A percentile compares a stretch with the other conserved stretches of the same genome.
phyloP scores from a whole-genome alignment of 2,797 vertebrate species.

The Lycodopsis pacificus region DNA sequence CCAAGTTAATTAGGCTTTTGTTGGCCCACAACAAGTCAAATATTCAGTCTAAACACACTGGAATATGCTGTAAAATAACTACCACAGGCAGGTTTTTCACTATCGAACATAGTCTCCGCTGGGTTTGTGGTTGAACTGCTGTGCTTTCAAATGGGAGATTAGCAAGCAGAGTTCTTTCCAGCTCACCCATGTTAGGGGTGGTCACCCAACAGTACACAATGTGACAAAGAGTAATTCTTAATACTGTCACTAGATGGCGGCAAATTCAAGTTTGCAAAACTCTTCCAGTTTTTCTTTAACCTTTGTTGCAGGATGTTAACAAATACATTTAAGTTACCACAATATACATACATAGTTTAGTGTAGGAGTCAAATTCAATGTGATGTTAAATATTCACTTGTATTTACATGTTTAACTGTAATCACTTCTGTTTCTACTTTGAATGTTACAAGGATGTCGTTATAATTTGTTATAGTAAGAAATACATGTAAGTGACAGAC shows the following conservation, averaged over 20 bases:
- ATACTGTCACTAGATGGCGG: slow-evolving; percentile 14
- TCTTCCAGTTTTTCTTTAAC: background rate
- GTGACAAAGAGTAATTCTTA: background rate
- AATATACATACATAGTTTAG: background rate
- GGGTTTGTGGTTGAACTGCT: background rate
- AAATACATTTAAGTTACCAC: background rate
- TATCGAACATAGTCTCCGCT: background rate
- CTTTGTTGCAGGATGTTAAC: background rate
- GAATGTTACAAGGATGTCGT: too few relatives aligned
- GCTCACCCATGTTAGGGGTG: background rate
- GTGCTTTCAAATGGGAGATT: background rate
- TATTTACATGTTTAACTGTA: too few relatives aligned
- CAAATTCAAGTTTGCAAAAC: background rate
- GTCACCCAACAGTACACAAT: background rate
- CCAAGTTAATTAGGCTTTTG: too few relatives aligned
- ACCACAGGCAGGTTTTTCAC: background rate
- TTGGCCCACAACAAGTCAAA: too few relatives aligned
- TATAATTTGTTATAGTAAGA: too few relatives aligned
- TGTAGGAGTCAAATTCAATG: background rate
- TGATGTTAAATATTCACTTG: too few relatives aligned
- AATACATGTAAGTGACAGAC: too few relatives aligned
- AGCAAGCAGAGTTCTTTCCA: background rate
- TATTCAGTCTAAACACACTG: background rate
- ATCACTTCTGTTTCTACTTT: too few relatives aligned
- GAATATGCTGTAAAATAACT: background rate